Conservation (phyloP, 2,113 vertebrate species). For the Poeciliopsis occidentalis region DNA sequence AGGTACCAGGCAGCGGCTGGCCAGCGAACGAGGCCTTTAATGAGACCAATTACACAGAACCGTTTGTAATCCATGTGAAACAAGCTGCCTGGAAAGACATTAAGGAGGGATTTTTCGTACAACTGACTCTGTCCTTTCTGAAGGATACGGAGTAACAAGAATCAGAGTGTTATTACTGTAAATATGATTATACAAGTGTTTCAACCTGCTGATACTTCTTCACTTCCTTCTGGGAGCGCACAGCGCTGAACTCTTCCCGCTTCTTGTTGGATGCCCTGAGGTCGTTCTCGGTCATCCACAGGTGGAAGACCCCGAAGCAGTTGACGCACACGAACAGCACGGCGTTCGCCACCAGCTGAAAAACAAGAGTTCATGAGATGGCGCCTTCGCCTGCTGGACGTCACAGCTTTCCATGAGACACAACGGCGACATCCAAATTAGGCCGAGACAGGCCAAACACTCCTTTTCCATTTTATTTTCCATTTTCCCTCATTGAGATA, state of each 20-base stretch:
- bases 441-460: background rate
- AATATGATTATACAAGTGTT: background rate
- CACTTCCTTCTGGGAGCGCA: slow-evolving; percentile 80
- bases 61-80: slow-evolving; percentile 28
- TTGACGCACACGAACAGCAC: slow-evolving; percentile 87
- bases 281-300: slow-evolving; percentile 81
- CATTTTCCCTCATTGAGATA: background rate
- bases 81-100: background rate
- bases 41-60: slow-evolving; percentile 16
- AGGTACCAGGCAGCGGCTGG: slow-evolving; percentile 23
- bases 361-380: background rate
- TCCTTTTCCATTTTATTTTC: background rate
- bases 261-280: slow-evolving; percentile 83
- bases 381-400: background rate
- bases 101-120: background rate
- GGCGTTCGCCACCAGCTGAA: slow-evolving; percentile 84
- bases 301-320: slow-evolving; percentile 84
- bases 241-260: slow-evolving; percentile 82
- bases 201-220: slow-evolving; percentile 88
- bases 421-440: background rate
- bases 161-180: background rate
- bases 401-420: background rate
- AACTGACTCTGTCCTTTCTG: background rate
- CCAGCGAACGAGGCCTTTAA: slow-evolving; percentile 17
- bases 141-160: background rate